Base-by-base conservation (phyloP, 2,797 vertebrate genomes). In the Caiman crocodilus region DNA sequence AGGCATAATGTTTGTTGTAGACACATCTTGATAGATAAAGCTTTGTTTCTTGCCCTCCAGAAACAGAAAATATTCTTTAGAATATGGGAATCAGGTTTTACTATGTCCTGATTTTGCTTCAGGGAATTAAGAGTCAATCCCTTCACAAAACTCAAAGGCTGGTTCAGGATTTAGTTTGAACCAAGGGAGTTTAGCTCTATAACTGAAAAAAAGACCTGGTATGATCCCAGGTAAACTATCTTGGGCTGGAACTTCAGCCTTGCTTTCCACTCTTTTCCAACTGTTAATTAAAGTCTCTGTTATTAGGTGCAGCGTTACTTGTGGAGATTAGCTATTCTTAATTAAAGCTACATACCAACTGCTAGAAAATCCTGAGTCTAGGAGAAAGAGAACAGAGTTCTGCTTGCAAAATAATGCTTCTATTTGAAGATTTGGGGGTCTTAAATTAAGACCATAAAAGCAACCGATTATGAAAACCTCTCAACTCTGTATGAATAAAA, bases 131-230 rank as follows among this genome's bases (percentile, higher is more conserved):
- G 3, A 65, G 6, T 7, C 60, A n/a, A 87, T 60, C 21, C 2
- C 89, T 83, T 92, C 50, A 59, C 3, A 67, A 79, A 35, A 28
- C 14, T 78, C 18, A 61, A 57, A 89, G 25, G 67, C 77, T 94
- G 67, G 10, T 79, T 74, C 18, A 82, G 28, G 83, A 86, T 82
- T 90, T 92, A 61, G 42, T 90, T 91, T 76, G 88, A 26, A 18
- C 10, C 83, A 25, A 2, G 3, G 14, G 5, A 83, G 6, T 88
- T 93, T 78, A 85, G 57, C 71, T 81, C 20, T 85, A 14, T 74
- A 79, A 63, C 59, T 76, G 61, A 65, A 74, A 89, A 42, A 50
- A 85, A 89, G 23, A 76, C 2, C 8, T 76, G 14, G 5, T 50
- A 12, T 42, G 25, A 81, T 74, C 86, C 65, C 84, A 76, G 57